A percentile compares a stretch with the other conserved stretches of the same genome.
Conservation (phyloP, 2,888 invertebrate genomes). For the Drosophila mayaguana region DNA sequence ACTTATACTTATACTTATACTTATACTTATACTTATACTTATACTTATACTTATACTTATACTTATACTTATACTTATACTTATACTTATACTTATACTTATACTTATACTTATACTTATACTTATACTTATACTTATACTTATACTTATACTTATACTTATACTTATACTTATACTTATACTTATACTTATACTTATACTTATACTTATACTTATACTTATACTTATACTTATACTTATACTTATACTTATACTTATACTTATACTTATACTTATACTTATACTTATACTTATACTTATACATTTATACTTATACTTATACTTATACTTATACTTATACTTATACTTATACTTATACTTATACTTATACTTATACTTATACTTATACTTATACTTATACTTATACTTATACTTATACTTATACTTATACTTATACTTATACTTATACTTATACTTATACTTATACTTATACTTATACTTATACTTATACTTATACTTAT, state of each 20-base stretch:
- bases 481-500: constrained; percentile 2
- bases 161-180: constrained; percentile 5
- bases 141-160: constrained; percentile 5
- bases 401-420: too few species aligned
- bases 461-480: neutral
- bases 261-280: constrained; percentile 2
- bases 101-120: constrained; percentile 4
- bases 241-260: constrained; percentile 4
- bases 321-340: constrained; percentile 1
- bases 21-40: constrained; percentile 13
- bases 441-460: too few species aligned
- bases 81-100: constrained; percentile 1
- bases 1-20: neutral
- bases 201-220: constrained; percentile 5
- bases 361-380: neutral
- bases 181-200: constrained; percentile 5
- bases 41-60: neutral
- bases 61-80: constrained; percentile 1
- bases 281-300: constrained; percentile 4
- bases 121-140: constrained; percentile 4
- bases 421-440: too few species aligned
- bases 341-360: neutral
- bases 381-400: too few species aligned
- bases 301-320: constrained; percentile 12
- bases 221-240: constrained; percentile 6